phyloP scores from a whole-genome alignment of 2,113 vertebrate genomes.

The Cinclus mexicanus region DNA sequence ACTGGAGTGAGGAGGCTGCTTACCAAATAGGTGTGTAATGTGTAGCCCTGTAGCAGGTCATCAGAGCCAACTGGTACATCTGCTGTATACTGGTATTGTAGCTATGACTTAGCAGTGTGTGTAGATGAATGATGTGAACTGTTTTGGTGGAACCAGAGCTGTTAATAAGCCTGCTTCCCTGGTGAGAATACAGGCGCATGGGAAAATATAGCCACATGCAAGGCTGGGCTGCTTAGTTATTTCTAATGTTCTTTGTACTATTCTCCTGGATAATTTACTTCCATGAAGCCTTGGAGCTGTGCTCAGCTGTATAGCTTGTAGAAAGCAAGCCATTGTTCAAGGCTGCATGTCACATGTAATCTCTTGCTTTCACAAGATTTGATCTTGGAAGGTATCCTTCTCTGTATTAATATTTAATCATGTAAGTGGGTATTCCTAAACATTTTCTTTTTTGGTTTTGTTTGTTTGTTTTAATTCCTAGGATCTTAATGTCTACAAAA shows the following conservation, averaged over 20 bases:
- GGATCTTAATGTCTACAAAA: constrained; percentile 93
- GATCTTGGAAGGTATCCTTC: background rate
- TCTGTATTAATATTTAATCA: background rate
- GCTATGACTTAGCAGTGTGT: background rate
- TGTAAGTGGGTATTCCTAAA: background rate
- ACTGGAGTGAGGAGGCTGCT: background rate
- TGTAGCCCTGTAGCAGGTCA: background rate
- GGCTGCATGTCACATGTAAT: background rate
- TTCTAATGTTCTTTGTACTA: background rate
- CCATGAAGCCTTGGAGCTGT: background rate
- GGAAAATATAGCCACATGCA: background rate
- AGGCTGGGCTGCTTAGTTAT: background rate
- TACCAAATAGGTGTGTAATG: background rate
- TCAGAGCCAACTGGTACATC: background rate
- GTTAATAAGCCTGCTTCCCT: background rate
- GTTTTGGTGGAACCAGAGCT: background rate
- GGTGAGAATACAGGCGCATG: background rate
- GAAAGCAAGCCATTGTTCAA: background rate
- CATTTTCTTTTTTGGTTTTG: background rate
- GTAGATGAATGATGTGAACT: background rate
- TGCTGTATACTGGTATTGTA: background rate
- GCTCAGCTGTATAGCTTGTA: background rate
- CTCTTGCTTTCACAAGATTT: background rate
- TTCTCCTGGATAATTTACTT: background rate
- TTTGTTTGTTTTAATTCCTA: constrained; percentile 41